A percentile compares a stretch with the other conserved stretches of the same genome.
These are phyloP conservation scores for Ceratina australensis DNA, from an alignment of 1,140 invertebrate species.

Conservation along the genomic window DNA sequence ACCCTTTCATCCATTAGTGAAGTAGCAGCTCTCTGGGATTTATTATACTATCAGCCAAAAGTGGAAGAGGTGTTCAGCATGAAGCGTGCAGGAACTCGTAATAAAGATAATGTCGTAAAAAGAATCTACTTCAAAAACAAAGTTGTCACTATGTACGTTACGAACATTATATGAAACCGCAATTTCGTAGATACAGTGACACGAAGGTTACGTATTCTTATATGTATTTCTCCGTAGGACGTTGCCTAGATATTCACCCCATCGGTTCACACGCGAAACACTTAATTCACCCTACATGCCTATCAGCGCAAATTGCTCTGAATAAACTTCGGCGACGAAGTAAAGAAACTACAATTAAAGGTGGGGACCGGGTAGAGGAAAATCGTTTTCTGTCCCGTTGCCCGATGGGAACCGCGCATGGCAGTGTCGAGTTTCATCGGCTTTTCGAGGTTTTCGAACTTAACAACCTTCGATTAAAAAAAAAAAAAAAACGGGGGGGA, in stretches of 20 bases:
- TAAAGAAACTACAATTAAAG: neutral
- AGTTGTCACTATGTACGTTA: too few relatives aligned
- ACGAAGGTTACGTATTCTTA: too few relatives aligned
- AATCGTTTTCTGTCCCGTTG: neutral
- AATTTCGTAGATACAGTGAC: too few relatives aligned
- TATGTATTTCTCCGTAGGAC: too few relatives aligned
- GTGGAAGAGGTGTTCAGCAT: too few relatives aligned
- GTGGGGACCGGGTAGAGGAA: neutral
- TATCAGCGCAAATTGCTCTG: neutral
- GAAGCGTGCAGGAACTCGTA: too few relatives aligned
- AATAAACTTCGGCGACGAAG: neutral
- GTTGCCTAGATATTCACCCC: slow-evolving; percentile 14
- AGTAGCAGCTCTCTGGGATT: neutral
- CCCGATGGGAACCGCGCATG: slow-evolving; percentile 7
- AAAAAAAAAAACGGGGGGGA: slow-evolving; percentile 63
- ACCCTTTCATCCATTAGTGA: neutral
- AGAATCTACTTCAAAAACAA: too few relatives aligned
- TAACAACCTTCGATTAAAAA: slow-evolving; percentile 18
- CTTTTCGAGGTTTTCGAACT: slow-evolving; percentile 50
- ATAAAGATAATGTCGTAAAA: too few relatives aligned
- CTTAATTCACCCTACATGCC: too few relatives aligned
- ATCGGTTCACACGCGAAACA: neutral
- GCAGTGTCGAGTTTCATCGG: slow-evolving; percentile 67
- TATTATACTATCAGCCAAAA: too few relatives aligned
- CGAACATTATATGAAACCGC: too few relatives aligned